Base-by-base conservation (phyloP, 2,797 vertebrate genomes). In the Rhabdomys pumilio region DNA sequence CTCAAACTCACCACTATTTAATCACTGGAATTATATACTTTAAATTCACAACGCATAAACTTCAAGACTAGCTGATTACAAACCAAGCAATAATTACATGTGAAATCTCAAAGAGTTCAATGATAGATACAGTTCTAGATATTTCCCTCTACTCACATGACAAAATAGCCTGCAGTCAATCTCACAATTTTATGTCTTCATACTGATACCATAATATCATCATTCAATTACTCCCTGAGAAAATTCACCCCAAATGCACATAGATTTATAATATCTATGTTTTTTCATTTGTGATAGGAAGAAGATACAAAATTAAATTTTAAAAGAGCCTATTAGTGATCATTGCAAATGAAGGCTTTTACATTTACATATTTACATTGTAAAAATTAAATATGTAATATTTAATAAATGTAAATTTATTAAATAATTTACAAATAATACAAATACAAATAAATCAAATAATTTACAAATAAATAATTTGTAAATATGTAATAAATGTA, bases 1-100 rank as follows among this genome's bases (percentile, higher is more conserved):
- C 73, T 89, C 31, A 95, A 77, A 88, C 29, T 90, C 90, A 76
- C 8, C 72, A 61, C 1, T 65, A 41, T 82, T 85, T 76, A 83
- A 15, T 81, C n/a, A 82, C 22, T 61, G 26, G 38, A 90, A 73
- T 2, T 90, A 76, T 90, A 76, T 59, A 80, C 79, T 41, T 67
- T 44, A 77, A 82, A 44, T 57, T 93, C 0, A 61, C 53, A 92
- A 76, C 79, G 67, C 26, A 13, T 47, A 89, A 95, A 81, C 72
- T 73, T 29, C 4, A 85, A 61, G n/a, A 92, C 53, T 38, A 67
- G 24, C 0, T 67, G 57, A 38, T 55, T 69, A 3, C 67, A 85
- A 75, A 38, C 4, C 47, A 75, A 94, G 7, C 0, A 55, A 1
- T 44, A 88, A 85, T 63, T 84, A 55, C 13, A 44, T 65, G 3